phyloP scores from a whole-genome alignment of 2,888 invertebrate species.

The Drepanosiphum platanoidis region DNA sequence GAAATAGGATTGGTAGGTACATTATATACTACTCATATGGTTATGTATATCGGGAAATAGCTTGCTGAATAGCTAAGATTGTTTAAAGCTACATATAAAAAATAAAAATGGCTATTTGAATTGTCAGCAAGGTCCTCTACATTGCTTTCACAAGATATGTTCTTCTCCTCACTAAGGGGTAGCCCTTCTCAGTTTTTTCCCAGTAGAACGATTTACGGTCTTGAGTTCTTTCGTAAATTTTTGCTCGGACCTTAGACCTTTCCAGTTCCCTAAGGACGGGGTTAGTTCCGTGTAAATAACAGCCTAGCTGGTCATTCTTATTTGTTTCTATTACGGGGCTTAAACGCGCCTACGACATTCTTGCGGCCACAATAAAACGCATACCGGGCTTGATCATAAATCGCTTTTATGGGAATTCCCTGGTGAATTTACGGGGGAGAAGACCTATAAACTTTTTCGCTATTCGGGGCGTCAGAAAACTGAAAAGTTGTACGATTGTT shows the following conservation, averaged over 20 bases:
- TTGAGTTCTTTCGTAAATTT: constrained; percentile 33
- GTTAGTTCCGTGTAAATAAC: constrained; percentile 56
- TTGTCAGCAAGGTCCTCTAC: neutral
- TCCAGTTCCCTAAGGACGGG: constrained; percentile 49
- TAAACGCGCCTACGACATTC: constrained; percentile 57
- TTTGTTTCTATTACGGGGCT: constrained; percentile 61
- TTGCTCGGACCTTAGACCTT: constrained; percentile 39
- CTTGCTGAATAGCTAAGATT: neutral
- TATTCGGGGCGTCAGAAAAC: constrained; percentile 13
- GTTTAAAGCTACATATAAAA: constrained; percentile 17
- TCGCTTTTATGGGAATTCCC: constrained; percentile 62
- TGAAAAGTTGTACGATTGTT: constrained; percentile 35
- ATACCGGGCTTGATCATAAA: constrained; percentile 58
- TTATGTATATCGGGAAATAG: neutral
- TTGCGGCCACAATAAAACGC: constrained; percentile 60
- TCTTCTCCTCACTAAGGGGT: neutral
- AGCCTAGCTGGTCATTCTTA: constrained; percentile 56
- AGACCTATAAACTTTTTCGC: constrained; percentile 49
- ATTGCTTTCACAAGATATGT: neutral
- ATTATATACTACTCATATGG: neutral
- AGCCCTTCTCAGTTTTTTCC: constrained; percentile 25
- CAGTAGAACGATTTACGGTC: constrained; percentile 39
- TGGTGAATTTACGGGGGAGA: constrained; percentile 37
- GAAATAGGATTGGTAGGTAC: neutral
- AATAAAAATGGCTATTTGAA: constrained; percentile 13